Conservation (phyloP, 64 coral and sea anemone genomes). For the Exaiptasia diaphana region DNA sequence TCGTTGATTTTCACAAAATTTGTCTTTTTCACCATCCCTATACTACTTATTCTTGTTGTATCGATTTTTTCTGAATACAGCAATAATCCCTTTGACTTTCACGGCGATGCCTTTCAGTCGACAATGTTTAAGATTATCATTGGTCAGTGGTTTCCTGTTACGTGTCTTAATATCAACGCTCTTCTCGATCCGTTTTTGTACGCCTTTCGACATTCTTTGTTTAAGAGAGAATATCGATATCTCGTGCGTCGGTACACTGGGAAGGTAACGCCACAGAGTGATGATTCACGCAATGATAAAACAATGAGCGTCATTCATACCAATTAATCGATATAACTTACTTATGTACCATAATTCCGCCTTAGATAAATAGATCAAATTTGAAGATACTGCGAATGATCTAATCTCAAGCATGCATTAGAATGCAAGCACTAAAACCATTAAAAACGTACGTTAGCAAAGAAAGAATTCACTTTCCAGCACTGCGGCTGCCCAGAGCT, state of each 20-base stretch:
- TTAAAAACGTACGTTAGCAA: too few relatives aligned
- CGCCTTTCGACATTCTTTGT: slow-evolving; percentile 51
- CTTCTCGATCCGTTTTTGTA: slow-evolving; percentile 80
- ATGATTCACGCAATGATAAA: neutral
- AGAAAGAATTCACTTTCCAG: too few relatives aligned
- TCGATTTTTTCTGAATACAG: slow-evolving; percentile 45
- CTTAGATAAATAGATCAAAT: too few relatives aligned
- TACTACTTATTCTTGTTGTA: slow-evolving; percentile 50
- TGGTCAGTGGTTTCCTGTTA: slow-evolving; percentile 87
- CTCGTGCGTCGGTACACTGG: neutral
- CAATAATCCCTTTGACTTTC: slow-evolving; percentile 56
- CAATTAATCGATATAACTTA: too few relatives aligned
- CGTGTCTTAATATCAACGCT: slow-evolving; percentile 80
- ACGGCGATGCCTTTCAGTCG: slow-evolving; percentile 63
- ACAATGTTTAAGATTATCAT: slow-evolving; percentile 72
- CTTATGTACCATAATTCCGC: too few relatives aligned
- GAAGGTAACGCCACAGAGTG: slow-evolving; percentile 24
- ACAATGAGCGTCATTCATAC: too few relatives aligned
- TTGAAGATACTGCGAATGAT: too few relatives aligned
- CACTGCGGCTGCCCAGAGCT: too few relatives aligned
- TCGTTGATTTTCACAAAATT: slow-evolving; percentile 67
- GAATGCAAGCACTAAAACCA: too few relatives aligned
- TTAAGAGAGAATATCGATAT: slow-evolving; percentile 42
- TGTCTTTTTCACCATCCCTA: slow-evolving; percentile 76
- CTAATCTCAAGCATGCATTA: too few relatives aligned